Conservation (phyloP, 2,888 invertebrate genomes). For the Mimachlamys varia region DNA sequence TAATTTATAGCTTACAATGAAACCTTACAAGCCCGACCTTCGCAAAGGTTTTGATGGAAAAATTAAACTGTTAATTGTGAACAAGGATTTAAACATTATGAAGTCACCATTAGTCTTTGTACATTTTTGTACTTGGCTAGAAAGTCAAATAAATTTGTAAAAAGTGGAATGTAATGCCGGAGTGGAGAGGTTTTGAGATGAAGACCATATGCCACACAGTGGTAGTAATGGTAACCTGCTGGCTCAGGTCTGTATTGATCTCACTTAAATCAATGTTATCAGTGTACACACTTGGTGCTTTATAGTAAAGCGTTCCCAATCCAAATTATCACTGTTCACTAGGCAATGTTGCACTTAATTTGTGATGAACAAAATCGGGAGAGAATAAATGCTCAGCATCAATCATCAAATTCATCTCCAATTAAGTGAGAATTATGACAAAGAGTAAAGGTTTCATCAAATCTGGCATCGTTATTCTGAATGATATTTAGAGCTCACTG, state of each 20-base stretch:
- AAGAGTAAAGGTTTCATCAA: not conserved
- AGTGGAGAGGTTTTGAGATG: not conserved
- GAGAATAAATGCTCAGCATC: not conserved
- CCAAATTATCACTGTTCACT: not conserved
- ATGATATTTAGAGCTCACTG: not conserved
- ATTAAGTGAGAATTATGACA: slow-evolving; percentile 26
- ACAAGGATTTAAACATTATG: too few species aligned
- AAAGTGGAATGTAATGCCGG: too few species aligned
- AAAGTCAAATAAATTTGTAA: too few species aligned
- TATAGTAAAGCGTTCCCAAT: not conserved
- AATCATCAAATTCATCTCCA: not conserved
- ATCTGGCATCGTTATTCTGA: not conserved
- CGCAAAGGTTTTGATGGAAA: too few species aligned
- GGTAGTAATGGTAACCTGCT: not conserved
- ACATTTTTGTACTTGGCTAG: not conserved
- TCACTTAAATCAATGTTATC: slow-evolving; percentile 21
- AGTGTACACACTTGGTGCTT: not conserved
- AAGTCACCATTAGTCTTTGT: not conserved
- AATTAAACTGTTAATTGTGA: too few species aligned
- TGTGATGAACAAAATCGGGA: not conserved
- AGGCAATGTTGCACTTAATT: not conserved
- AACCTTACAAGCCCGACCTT: too few species aligned
- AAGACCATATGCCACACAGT: not conserved
- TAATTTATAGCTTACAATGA: too few species aligned
- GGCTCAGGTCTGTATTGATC: not conserved